Evolutionary conservation across 2,888 invertebrate species (phyloP).

Genomic region (Dorcus parallelipipedus): DNA sequence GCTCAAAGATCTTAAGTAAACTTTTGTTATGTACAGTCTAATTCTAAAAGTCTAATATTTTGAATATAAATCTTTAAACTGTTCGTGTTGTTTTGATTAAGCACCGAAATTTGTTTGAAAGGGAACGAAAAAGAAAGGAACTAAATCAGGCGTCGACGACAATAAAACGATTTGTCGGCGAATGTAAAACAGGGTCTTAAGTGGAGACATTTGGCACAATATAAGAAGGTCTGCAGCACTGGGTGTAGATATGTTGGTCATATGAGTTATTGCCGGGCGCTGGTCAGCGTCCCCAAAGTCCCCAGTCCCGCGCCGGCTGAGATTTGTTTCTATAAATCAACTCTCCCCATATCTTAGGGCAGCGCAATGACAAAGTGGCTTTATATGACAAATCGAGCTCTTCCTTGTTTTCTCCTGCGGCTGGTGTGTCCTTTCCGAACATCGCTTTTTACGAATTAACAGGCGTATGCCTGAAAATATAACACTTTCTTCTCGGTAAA

Average conservation of each 20-base stretch:
- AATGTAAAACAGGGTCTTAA: neutral
- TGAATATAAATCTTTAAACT: too few relatives aligned
- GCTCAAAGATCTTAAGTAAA: too few relatives aligned
- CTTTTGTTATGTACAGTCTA: too few relatives aligned
- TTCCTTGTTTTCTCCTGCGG: slow-evolving; percentile 5
- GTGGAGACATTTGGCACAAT: neutral
- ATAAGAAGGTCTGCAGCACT: neutral
- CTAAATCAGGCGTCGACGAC: too few relatives aligned
- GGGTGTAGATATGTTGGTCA: neutral
- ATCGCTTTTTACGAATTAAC: neutral
- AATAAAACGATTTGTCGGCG: neutral
- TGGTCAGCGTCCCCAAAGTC: slow-evolving; percentile 13
- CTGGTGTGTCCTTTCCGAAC: neutral
- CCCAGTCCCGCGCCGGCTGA: slow-evolving; percentile 16
- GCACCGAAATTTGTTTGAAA: too few relatives aligned
- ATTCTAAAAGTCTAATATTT: too few relatives aligned
- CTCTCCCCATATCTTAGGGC: slow-evolving; percentile 27
- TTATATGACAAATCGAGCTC: slow-evolving; percentile 29
- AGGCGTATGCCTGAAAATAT: neutral
- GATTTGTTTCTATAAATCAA: slow-evolving; percentile 30
- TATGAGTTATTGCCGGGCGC: slow-evolving; percentile 24
- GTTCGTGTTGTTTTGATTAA: too few relatives aligned
- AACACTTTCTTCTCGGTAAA: neutral
- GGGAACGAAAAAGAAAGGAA: too few relatives aligned
- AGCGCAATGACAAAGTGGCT: slow-evolving; percentile 28